Base-by-base conservation (phyloP, 2,888 invertebrate species). In the Resseliella maxima region DNA sequence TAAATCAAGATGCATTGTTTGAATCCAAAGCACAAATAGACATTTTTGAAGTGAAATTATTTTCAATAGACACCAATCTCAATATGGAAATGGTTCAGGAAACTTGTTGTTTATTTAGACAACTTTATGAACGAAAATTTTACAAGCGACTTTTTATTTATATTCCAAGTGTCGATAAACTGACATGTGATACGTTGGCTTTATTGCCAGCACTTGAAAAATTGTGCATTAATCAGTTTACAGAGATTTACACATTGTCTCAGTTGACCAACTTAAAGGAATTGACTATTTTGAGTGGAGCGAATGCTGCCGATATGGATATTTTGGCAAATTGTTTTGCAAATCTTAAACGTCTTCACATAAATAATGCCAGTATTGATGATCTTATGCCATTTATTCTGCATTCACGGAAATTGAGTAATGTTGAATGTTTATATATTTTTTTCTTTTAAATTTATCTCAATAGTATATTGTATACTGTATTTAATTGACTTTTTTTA, bases 251-350 rank as follows among this genome's bases (percentile, higher is more conserved):
- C 15, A 81, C 5, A 35, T 81, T 81, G 21, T 3, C n/a, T 81
- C 81, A 36, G 8, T 31, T 81, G 81, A 81, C 36, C 81, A 81
- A 81, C 35, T 18, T 81, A 18, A 81, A 24, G 15, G 81, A 81
- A n/a, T 15, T 81, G 2, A 81, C 15, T 12, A 35, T 81, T 36
- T 21, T 18, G 81, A 5, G 15, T 59, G 59, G 59, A 59, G 2
- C 59, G 18, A 59, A 59, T 59, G 59, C 12, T 24, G 27, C 24
- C 1, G 59, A 59, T 24, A 59, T 59, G 59, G 59, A 3, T 2
- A 24, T 27, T 59, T 18, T 59, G 24, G 59, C 59, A 24, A 59
- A 59, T n/a, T 0, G 6, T 59, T 18, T 59, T 5, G 12, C 3
- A 5, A 59, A 59, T 15, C 5, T 59, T 12, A 3, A 59, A 59